Evolutionary conservation across 2,797 vertebrate species (phyloP), one percentile per base, ranked within the genome.

Genomic region (Semaprochilodus insignis): DNA sequence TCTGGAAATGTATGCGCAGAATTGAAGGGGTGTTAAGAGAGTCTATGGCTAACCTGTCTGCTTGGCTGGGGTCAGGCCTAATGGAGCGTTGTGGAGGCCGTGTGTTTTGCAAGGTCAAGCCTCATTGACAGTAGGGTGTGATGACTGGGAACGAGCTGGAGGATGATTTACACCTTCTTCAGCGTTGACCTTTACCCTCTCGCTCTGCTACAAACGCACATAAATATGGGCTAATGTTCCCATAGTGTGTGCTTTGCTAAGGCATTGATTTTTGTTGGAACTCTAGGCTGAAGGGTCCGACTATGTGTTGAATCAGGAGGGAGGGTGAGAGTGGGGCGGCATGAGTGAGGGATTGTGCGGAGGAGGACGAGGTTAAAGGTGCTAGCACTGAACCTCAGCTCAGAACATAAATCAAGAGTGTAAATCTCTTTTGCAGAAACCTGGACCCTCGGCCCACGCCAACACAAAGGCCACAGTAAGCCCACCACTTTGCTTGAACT

Each of bases 121-220:
- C 82, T 84, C 82, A 84, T 76, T 81, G 72, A 66, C 21, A n/a
- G 67, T 36, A 63, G 83, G 67, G 77, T 80, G 80, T 73, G 85
- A 81, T 74, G 44, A 48, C 67, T 77, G 65, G 73, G 54, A 85
- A 76, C 74, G 48, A 63, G 48, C 36, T 78, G 72, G 55, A 85
- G 71, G 78, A 78, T 84, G 86, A 84, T 87, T 76, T 82, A 84
- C 71, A 75, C 60, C 3, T 44, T 51, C 66, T 59, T 60, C 19
- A n/a, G 5, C 57, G 69, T 60, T 74, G 72, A 21, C 81, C 62
- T 81, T 78, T 59, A 81, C 40, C 51, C 78, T 62, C 63, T 21
- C 19, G 4, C 31, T 59, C 70, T 36, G 15, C 36, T 60, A 57
- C 63, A n/a, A 31, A 36, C 44, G 4, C 19, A 78, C n/a, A 66